A percentile compares a stretch with the other conserved stretches of the same genome.
These are phyloP conservation scores for Palythoa grandis DNA, from an alignment of 92 coral and sea anemone genomes.

Conservation along the genomic window DNA sequence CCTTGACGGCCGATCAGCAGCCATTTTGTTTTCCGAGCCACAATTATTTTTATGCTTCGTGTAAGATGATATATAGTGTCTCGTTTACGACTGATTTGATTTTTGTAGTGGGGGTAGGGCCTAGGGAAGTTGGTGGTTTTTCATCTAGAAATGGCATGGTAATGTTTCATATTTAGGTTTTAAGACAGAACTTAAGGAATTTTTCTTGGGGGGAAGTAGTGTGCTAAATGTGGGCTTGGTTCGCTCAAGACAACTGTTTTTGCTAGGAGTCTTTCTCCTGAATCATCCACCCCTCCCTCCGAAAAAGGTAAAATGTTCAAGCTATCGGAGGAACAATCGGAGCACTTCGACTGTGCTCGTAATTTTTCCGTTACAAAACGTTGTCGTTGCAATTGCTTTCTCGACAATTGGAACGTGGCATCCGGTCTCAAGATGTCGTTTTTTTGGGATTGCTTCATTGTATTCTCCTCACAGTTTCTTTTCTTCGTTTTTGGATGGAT, in stretches of 20 bases:
- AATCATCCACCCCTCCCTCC: too few relatives aligned
- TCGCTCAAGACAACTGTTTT: too few relatives aligned
- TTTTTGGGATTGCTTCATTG: conserved; percentile 87
- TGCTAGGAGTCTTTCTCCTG: too few relatives aligned
- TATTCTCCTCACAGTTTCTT: conserved; percentile 83
- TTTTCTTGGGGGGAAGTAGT: too few relatives aligned
- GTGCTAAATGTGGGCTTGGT: too few relatives aligned
- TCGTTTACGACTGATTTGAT: neutral
- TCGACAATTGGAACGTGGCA: conserved; percentile 30
- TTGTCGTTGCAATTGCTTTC: conserved; percentile 19
- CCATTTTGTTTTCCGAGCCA: conserved; percentile 65
- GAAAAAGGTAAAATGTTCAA: neutral
- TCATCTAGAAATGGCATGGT: too few relatives aligned
- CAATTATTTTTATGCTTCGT: neutral
- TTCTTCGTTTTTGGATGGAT: conserved; percentile 99
- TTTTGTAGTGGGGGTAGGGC: neutral
- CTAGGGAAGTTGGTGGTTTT: too few relatives aligned
- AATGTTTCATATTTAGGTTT: too few relatives aligned
- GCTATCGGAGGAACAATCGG: neutral
- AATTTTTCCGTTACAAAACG: neutral
- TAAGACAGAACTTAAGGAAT: too few relatives aligned
- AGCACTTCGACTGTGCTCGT: conserved; percentile 23
- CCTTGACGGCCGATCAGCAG: conserved; percentile 56
- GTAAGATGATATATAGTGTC: neutral
- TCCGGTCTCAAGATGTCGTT: conserved; percentile 80